Percentiles rank a stretch among this genome's conserved stretches.
phyloP scores from a whole-genome alignment of 2,888 invertebrate species.

The Cordilura impudica region DNA sequence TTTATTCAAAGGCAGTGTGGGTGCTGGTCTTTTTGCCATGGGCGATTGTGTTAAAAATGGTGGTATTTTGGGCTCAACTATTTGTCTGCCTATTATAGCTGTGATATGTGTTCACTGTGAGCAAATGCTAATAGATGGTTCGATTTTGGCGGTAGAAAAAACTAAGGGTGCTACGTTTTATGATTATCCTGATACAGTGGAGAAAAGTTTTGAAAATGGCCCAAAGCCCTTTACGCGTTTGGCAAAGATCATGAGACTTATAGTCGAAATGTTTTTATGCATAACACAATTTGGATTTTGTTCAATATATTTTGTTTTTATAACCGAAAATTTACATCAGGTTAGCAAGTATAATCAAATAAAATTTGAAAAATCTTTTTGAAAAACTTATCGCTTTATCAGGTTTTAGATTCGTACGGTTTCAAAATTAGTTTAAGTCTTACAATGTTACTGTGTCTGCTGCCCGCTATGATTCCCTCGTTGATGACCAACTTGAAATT shows the following conservation, averaged over 20 bases:
- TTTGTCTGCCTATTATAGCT: conserved; percentile 90
- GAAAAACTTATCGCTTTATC: neutral
- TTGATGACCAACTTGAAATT: conserved; percentile 74
- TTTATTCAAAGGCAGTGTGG: conserved; percentile 95
- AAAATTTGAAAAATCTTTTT: neutral
- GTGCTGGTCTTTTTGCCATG: conserved; percentile 96
- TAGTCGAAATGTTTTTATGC: conserved; percentile 92
- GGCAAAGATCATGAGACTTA: conserved; percentile 82
- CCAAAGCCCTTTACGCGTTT: conserved; percentile 81
- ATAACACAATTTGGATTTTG: conserved; percentile 98
- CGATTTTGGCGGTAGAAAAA: conserved; percentile 69
- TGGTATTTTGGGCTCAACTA: conserved; percentile 88
- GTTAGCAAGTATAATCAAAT: conserved; percentile 50
- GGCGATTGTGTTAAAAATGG: conserved; percentile 95
- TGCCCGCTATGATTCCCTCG: conserved; percentile 74
- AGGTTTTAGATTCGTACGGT: conserved; percentile 78
- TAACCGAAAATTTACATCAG: conserved; percentile 90
- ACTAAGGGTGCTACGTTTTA: conserved; percentile 79
- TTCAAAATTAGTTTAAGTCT: conserved; percentile 69
- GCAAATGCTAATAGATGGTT: conserved; percentile 84
- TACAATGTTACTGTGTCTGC: conserved; percentile 71
- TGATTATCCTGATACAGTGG: conserved; percentile 90
- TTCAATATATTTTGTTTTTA: conserved; percentile 97
- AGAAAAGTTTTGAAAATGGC: conserved; percentile 87
- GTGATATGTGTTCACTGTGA: conserved; percentile 94